Evolutionary conservation across 2,888 invertebrate genomes (phyloP).

Genomic region (Rhagophthalmus giganteus): DNA sequence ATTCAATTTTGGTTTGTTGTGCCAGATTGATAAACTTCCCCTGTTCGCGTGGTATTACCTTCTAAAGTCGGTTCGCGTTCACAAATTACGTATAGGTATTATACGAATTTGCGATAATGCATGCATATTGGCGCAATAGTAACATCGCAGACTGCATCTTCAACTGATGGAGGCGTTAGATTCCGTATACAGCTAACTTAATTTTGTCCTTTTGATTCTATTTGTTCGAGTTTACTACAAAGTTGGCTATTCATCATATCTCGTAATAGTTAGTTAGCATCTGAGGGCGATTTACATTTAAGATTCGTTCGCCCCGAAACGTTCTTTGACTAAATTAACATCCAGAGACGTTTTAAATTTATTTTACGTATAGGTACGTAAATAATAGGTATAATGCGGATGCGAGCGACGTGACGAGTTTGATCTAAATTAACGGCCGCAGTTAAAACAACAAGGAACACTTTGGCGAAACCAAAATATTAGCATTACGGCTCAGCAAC

Average conservation of each 20-base stretch:
- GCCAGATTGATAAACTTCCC: constrained; percentile 4
- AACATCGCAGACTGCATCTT: constrained; percentile 35
- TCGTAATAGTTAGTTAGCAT: constrained; percentile 31
- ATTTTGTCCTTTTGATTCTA: constrained; percentile 39
- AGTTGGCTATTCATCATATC: constrained; percentile 30
- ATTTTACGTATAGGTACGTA: too few relatives aligned
- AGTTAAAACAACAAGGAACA: constrained; percentile 35
- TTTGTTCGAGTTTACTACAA: constrained; percentile 30
- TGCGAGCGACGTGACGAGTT: constrained; percentile 26
- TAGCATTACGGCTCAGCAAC: constrained; percentile 37
- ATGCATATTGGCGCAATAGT: constrained; percentile 41
- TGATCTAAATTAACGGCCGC: constrained; percentile 27
- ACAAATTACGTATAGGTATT: constrained; percentile 39
- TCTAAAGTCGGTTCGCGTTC: constrained; percentile 32
- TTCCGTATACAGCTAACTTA: constrained; percentile 28
- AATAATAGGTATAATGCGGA: constrained; percentile 6
- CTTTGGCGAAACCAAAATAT: constrained; percentile 38
- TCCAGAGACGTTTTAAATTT: too few relatives aligned
- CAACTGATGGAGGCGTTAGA: constrained; percentile 37
- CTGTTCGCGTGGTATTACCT: constrained; percentile 1
- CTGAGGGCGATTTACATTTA: constrained; percentile 30
- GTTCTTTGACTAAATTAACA: constrained; percentile 28
- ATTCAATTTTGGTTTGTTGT: constrained; percentile 11
- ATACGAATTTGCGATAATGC: constrained; percentile 43
- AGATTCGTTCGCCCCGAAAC: constrained; percentile 27